These are phyloP conservation scores for Itoplectis maculator DNA, from an alignment of 2,888 invertebrate genomes.

Conservation along the genomic window DNA sequence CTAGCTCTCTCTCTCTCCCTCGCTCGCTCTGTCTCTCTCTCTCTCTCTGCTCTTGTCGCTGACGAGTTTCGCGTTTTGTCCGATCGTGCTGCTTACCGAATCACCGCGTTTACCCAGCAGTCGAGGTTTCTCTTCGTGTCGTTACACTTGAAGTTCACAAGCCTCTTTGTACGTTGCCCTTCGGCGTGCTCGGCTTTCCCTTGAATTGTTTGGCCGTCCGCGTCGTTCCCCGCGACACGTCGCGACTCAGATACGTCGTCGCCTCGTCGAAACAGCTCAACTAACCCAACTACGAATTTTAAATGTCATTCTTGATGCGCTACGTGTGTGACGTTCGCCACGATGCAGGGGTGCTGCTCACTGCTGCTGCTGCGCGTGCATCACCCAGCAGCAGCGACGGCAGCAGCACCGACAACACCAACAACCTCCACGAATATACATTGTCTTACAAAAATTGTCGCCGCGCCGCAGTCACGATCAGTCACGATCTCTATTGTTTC, in stretches of 20 bases:
- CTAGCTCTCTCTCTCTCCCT: slow-evolving; percentile 7
- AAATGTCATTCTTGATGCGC: slow-evolving; percentile 65
- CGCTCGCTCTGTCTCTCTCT: no score
- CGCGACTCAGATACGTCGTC: slow-evolving; percentile 6
- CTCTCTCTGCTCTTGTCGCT: slow-evolving; percentile 15
- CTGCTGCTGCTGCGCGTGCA: slow-evolving; percentile 33
- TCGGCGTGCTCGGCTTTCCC: not conserved
- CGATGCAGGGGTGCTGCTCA: slow-evolving; percentile 44
- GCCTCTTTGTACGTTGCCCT: not conserved
- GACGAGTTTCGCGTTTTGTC: slow-evolving; percentile 47
- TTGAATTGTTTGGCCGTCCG: not conserved
- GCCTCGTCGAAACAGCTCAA: slow-evolving; percentile 40
- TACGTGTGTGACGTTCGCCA: slow-evolving; percentile 52
- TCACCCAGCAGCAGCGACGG: slow-evolving; percentile 42
- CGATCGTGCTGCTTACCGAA: slow-evolving; percentile 46
- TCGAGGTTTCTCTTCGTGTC: slow-evolving; percentile 45
- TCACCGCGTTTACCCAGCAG: slow-evolving; percentile 34
- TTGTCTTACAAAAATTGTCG: slow-evolving; percentile 31
- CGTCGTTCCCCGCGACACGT: not conserved
- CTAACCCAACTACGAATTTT: slow-evolving; percentile 63
- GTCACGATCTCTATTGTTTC: not conserved
- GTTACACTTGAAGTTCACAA: slow-evolving; percentile 30
- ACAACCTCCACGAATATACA: slow-evolving; percentile 34
- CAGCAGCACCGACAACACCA: slow-evolving; percentile 17
- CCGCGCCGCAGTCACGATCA: not conserved